Conservation (phyloP, 2,113 vertebrate genomes). For the Cisticola juncidis region DNA sequence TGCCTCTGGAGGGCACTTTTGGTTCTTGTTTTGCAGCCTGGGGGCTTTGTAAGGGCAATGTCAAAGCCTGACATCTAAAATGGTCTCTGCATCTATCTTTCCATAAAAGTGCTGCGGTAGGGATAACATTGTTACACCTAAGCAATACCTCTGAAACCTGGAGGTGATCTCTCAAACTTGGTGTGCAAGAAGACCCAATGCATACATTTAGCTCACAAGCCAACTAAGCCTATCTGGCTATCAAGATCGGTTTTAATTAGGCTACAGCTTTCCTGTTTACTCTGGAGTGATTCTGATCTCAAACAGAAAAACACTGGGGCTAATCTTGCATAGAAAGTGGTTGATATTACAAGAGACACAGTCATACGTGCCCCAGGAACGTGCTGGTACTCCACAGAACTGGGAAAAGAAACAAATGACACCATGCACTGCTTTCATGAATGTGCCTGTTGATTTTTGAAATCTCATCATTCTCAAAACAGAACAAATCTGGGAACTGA, state of each 20-base stretch:
- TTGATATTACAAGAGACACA: not conserved
- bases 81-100: not conserved
- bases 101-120: not conserved
- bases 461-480: not conserved
- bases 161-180: not conserved
- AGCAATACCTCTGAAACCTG: not conserved
- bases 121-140: not conserved
- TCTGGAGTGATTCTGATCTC: not conserved
- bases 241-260: not conserved
- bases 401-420: conserved; percentile 22
- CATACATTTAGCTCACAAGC: not conserved
- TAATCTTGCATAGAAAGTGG: not conserved
- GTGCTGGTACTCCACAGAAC: not conserved
- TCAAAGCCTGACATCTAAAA: not conserved
- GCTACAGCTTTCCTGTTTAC: not conserved
- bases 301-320: not conserved
- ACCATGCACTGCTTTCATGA: not conserved
- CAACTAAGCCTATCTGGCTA: not conserved
- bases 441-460: not conserved
- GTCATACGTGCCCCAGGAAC: not conserved
- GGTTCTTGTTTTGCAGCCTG: not conserved
- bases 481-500: conserved; percentile 19
- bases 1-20: conserved; percentile 24
- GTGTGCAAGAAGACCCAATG: not conserved
- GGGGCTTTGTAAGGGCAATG: not conserved